These are phyloP conservation scores for Monomorium pharaonis DNA, from an alignment of 1,140 invertebrate genomes.

Conservation along the genomic window DNA sequence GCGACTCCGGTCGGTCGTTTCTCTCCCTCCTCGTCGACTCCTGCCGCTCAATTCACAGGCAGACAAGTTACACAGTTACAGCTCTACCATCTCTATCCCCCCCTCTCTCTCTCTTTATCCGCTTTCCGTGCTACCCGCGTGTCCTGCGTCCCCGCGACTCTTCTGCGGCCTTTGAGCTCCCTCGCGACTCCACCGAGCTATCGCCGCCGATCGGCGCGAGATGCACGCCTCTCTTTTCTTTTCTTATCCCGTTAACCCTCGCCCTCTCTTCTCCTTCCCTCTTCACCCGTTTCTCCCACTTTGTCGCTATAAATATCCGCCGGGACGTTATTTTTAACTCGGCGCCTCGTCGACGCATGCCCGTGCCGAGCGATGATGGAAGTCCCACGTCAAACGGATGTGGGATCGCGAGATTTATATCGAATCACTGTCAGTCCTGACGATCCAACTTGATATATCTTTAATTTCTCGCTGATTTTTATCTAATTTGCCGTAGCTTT, in stretches of 20 bases:
- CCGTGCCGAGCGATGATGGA: neutral
- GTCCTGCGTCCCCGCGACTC: conserved; percentile 18
- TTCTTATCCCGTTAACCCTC: conserved; percentile 53
- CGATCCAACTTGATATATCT: neutral
- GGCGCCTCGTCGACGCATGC: conserved; percentile 63
- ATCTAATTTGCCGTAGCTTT: neutral
- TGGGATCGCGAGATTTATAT: conserved; percentile 9
- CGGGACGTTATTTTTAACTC: conserved; percentile 83
- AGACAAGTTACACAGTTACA: conserved; percentile 63
- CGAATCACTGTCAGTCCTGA: neutral
- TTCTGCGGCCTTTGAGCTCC: conserved; percentile 27
- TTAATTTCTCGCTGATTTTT: neutral
- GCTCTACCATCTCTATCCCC: conserved; percentile 19
- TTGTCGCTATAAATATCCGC: conserved; percentile 81
- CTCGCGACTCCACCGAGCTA: conserved; percentile 30
- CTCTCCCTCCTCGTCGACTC: neutral
- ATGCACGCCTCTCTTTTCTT: conserved; percentile 48
- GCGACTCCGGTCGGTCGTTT: neutral
- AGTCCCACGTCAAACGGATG: neutral
- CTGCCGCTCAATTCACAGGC: neutral
- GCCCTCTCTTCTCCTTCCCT: conserved; percentile 6
- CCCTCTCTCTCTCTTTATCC: conserved; percentile 27
- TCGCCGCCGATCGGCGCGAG: conserved; percentile 43
- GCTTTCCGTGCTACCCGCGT: conserved; percentile 44
- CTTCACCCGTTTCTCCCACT: neutral